Percentiles rank a stretch among this genome's conserved stretches.
Conservation (phyloP, 2,888 invertebrate species). For the Limenitis camilla region DNA sequence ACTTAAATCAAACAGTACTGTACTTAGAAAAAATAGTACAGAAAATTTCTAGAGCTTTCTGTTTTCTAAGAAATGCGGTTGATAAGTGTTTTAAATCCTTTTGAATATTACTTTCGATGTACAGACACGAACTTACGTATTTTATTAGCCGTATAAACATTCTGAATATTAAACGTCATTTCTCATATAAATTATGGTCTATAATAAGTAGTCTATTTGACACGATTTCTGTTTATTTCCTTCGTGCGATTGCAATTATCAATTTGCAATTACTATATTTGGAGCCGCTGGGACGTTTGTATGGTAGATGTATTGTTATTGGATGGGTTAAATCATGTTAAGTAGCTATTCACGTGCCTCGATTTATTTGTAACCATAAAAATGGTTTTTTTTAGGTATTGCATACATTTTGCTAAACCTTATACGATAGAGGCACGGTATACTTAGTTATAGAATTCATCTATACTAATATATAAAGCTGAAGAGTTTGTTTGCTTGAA, state of each 20-base stretch:
- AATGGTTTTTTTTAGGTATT: not conserved
- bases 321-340: not conserved
- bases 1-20: too few relatives aligned
- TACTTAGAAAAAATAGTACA: too few relatives aligned
- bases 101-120: slow-evolving; percentile 38
- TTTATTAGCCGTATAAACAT: slow-evolving; percentile 7
- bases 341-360: too few relatives aligned
- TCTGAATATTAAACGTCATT: slow-evolving; percentile 37
- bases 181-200: slow-evolving; percentile 51
- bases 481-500: too few relatives aligned
- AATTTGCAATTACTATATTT: slow-evolving; percentile 37
- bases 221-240: slow-evolving; percentile 43
- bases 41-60: too few relatives aligned
- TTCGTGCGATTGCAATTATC: slow-evolving; percentile 45
- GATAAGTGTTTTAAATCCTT: too few relatives aligned
- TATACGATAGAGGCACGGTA: too few relatives aligned
- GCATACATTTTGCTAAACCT: not conserved
- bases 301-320: slow-evolving; percentile 25
- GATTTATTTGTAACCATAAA: not conserved
- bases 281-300: slow-evolving; percentile 22
- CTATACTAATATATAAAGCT: too few relatives aligned
- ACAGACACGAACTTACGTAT: not conserved
- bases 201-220: slow-evolving; percentile 42
- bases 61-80: too few relatives aligned
- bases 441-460: too few relatives aligned